Base-by-base conservation (phyloP, 2,888 invertebrate species). In the Dyspetes luteomarginatus region DNA sequence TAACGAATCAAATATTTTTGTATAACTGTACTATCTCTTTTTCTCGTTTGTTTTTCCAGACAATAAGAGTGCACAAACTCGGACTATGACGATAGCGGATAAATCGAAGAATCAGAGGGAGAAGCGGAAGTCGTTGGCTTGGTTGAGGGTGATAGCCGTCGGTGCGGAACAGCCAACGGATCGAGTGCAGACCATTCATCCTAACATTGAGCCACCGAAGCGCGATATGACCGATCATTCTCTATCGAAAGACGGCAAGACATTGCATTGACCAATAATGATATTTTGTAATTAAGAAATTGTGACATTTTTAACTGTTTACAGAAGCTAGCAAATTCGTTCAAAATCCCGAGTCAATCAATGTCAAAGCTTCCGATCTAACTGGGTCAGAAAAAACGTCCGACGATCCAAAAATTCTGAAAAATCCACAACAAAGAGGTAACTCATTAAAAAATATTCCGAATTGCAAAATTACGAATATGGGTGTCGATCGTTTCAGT, bases 151-250 rank as follows among this genome's bases (percentile, higher is more conserved):
- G 73, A 77, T 28, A 55, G 30, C 58, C 28, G 62, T 69, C 50
- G 78, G 74, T 78, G 83, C 71, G 80, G 80, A 82, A 83, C 71
- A 75, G 73, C 73, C 77, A 56, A 64, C 41, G 52, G 68, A 72
- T 65, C 82, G 75, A n/a, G 77, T 81, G 15, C 81, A 82, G 55
- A 85, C 83, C 45, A 85, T 84, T 19, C 83, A 81, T 74, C 84
- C 84, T 67, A 77, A 85, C 64, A 77, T 72, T 30, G 64, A 71
- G 26, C 76, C 64, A 75, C 77, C 75, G 28, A 69, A 82, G 64
- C 75, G 52, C 48, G 55, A 60, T 72, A 74, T 74, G 68, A 19
- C 65, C 67, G 60, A 56, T 50, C 56, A 50, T 50, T 26, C 41
- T 1, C 19, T 62, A 45, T 50, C 67, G 0, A 81, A 78, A 75